phyloP scores from a whole-genome alignment of 2,888 invertebrate genomes.

The Apocheima hispidaria region DNA sequence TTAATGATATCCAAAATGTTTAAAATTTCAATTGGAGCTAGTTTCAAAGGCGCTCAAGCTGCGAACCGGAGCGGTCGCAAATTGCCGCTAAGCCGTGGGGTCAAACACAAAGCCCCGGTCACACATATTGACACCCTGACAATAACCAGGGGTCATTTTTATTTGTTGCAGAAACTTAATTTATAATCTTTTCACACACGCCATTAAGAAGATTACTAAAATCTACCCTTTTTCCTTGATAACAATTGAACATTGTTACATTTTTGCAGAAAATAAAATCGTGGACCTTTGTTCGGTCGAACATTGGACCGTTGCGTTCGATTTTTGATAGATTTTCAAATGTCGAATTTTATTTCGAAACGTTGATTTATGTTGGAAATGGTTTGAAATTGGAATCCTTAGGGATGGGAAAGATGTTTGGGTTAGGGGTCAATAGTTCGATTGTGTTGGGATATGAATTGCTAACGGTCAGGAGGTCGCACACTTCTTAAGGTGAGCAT shows the following conservation, averaged over 20 bases:
- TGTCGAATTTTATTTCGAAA: slow-evolving; percentile 73
- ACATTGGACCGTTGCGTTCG: slow-evolving; percentile 68
- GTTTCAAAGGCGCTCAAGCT: slow-evolving; percentile 71
- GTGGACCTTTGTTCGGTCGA: slow-evolving; percentile 65
- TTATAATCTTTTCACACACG: slow-evolving; percentile 87
- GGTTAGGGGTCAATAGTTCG: slow-evolving; percentile 77
- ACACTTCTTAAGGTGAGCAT: slow-evolving; percentile 68
- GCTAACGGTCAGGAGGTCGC: slow-evolving; percentile 79
- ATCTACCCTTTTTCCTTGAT: slow-evolving; percentile 84
- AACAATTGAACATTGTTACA: slow-evolving; percentile 84
- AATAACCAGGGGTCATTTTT: slow-evolving; percentile 85
- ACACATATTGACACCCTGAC: slow-evolving; percentile 85
- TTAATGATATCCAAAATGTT: slow-evolving; percentile 51
- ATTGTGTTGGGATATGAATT: slow-evolving; percentile 68
- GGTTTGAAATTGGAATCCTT: slow-evolving; percentile 63
- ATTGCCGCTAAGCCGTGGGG: slow-evolving; percentile 81
- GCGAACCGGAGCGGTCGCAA: slow-evolving; percentile 75
- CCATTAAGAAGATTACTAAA: slow-evolving; percentile 86
- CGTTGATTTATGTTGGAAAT: slow-evolving; percentile 80
- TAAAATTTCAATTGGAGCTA: slow-evolving; percentile 39
- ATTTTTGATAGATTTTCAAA: slow-evolving; percentile 80
- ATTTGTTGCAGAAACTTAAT: slow-evolving; percentile 86
- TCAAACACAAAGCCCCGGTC: slow-evolving; percentile 82
- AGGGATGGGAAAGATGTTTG: slow-evolving; percentile 72
- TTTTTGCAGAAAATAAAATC: slow-evolving; percentile 75